phyloP scores from a whole-genome alignment of 2,113 vertebrate genomes.

The Ranitomeya imitator region DNA sequence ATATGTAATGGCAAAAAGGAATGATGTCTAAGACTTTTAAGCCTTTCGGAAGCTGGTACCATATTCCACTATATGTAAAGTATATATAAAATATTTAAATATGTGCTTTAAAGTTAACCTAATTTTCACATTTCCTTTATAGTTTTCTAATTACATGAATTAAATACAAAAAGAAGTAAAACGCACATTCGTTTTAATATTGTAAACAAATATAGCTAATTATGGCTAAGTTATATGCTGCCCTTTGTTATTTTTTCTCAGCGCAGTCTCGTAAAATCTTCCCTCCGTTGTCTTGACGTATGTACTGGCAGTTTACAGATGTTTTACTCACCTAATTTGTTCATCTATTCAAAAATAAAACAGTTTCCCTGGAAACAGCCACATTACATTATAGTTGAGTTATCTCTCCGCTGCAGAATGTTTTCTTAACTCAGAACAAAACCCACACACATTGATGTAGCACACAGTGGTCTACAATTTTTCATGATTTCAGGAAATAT shows the following conservation, averaged over 20 bases:
- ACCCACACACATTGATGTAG: conserved; percentile 59
- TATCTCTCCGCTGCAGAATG: conserved; percentile 71
- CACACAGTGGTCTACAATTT: conserved; percentile 62
- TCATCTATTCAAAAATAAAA: conserved; percentile 67
- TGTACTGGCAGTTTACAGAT: conserved; percentile 69
- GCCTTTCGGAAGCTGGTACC: no score
- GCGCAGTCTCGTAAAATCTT: conserved; percentile 16
- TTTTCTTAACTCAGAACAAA: conserved; percentile 64
- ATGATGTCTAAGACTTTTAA: no score
- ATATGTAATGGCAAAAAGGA: no score
- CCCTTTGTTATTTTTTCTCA: conserved; percentile 16
- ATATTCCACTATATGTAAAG: neutral
- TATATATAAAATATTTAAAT: neutral
- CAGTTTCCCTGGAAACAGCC: conserved; percentile 75
- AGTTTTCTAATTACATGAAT: neutral
- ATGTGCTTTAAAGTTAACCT: neutral
- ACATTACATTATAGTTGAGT: conserved; percentile 67
- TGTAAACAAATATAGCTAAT: conserved; percentile 15
- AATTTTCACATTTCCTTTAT: neutral
- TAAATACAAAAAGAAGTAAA: conserved; percentile 12
- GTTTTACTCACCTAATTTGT: conserved; percentile 74
- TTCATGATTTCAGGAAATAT: conserved; percentile 60
- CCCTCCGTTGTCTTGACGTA: conserved; percentile 58
- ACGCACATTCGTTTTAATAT: neutral
- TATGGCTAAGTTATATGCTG: conserved; percentile 12